These are phyloP conservation scores for Ochropleura plecta DNA, from an alignment of 2,888 invertebrate genomes.

Conservation along the genomic window DNA sequence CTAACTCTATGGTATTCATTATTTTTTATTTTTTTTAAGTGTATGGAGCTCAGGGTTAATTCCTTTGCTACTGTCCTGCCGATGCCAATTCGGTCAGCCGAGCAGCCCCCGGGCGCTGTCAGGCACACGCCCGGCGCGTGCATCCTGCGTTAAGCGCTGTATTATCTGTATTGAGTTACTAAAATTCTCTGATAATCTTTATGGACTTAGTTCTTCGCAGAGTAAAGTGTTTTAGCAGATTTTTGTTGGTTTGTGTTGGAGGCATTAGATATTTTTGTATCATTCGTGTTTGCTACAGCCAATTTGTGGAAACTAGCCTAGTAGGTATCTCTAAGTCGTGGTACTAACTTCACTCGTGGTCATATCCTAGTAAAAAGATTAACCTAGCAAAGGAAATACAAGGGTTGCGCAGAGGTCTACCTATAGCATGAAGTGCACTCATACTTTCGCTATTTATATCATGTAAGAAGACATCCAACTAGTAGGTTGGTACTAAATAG, in stretches of 20 bases:
- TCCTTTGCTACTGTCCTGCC: slow-evolving; percentile 22
- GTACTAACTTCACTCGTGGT: not conserved
- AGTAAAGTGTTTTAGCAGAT: slow-evolving; percentile 36
- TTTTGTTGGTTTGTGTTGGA: not conserved
- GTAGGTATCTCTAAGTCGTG: not conserved
- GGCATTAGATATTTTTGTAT: not conserved
- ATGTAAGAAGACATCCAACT: not conserved
- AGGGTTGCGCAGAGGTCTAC: not conserved
- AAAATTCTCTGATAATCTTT: slow-evolving; percentile 54
- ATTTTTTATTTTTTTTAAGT: slow-evolving; percentile 3
- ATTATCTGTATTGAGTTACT: slow-evolving; percentile 70
- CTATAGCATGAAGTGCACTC: not conserved
- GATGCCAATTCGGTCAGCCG: slow-evolving; percentile 34
- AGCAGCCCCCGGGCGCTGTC: slow-evolving; percentile 61
- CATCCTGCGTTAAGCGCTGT: slow-evolving; percentile 49
- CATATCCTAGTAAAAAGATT: not conserved
- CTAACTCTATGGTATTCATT: not conserved
- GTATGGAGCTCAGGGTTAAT: slow-evolving; percentile 31
- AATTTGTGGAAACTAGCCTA: not conserved
- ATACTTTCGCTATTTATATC: not conserved
- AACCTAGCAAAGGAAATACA: not conserved
- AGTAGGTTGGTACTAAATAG: not conserved
- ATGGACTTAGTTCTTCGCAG: slow-evolving; percentile 53
- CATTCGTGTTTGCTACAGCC: not conserved
- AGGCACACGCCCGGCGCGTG: slow-evolving; percentile 68